Base-by-base conservation (phyloP, 2,797 vertebrate species). In the Coregonus sp. region DNA sequence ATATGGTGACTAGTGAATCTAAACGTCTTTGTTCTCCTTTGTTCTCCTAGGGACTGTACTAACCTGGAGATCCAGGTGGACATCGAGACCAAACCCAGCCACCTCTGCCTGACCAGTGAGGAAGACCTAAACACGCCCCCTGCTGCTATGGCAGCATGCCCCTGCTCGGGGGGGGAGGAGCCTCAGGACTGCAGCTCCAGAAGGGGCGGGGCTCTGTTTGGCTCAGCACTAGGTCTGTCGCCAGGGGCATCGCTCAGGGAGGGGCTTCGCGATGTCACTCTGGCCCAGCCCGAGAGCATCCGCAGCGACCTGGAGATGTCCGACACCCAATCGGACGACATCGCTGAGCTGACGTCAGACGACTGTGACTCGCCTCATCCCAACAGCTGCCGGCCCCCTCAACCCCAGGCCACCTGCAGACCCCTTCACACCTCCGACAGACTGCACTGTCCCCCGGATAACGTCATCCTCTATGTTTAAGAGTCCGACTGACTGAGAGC, bases 11-110 rank as follows among this genome's bases (percentile, higher is more conserved):
- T 69, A 29, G 54, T 2, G 47, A 0, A 0, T 1, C 61, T 68
- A 11, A 47, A 16, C n/a, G 15, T 18, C 15, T 72, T 63, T 77
- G 9, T 54, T 65, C 40, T 87, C 70, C 93, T 59, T 54, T 75
- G 11, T 47, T 65, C 40, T 87, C 70, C 93, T 59, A 99, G 98
- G 93, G 98, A 99, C 87, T 95, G 96, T 88, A 99, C 96, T 85
- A 99, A 99, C 91, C 95, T 99, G 92, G 98, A 99, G 93, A 98
- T 99, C 91, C 98, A 99, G 92, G 98, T 99, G 93, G 97, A 99
- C 94, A 99, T 99, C 1, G 98, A 99, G 90, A 97, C 97, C 91
- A 98, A 99, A 90, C 98, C 97, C 75, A 98, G 96, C 81, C 97
- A 98, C 87, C 95, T 98, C 88, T 97, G 97, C 88, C 93, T 99